Base-by-base conservation (phyloP, 2,888 invertebrate species). In the Gisinianus flammeolus region DNA sequence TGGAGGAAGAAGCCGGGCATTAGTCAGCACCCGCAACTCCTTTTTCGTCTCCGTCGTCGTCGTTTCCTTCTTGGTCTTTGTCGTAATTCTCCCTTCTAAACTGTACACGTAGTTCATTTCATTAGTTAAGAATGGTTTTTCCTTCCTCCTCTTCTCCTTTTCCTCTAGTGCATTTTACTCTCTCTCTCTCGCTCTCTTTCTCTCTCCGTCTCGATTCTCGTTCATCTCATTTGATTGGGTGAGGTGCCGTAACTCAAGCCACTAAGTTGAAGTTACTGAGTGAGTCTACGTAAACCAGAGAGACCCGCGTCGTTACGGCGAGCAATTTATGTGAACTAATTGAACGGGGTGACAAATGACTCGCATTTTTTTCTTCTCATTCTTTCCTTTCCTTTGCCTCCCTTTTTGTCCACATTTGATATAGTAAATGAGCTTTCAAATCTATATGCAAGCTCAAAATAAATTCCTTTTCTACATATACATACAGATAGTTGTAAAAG, bases 211-310 rank as follows among this genome's bases (percentile, higher is more conserved):
- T 58, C 52, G 0, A 16, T 35, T n/a, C 64, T 35, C 28, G 31
- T 76, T 76, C 76, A 76, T 76, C 69, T 76, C 68, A 69, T 76
- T 76, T 76, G 76, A 76, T 76, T 76, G 69, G 68, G 33, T 70
- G 70, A 76, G 76, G 76, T 76, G 69, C 69, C 76, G 68, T 76
- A 74, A 74, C 64, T 74, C 73, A 64, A 64, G 73, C 58, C 73
- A 62, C 64, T 74, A 69, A 76, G 76, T 76, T 76, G 56, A 30
- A 69, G 62, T 76, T 33, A 68, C 58, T 19, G 44, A 12, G 44
- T 44, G 44, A 16, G 44, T 44, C 12, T 28, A 31, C 58, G 12
- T 30, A 62, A 33, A 19, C 72, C 30, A 30, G 72, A 30, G 56
- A 56, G 72, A 30, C 28, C 10, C 58, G 58, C 56, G 26, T 58